Base-by-base conservation (phyloP, 2,797 vertebrate species). In the Rallus crepitans region DNA sequence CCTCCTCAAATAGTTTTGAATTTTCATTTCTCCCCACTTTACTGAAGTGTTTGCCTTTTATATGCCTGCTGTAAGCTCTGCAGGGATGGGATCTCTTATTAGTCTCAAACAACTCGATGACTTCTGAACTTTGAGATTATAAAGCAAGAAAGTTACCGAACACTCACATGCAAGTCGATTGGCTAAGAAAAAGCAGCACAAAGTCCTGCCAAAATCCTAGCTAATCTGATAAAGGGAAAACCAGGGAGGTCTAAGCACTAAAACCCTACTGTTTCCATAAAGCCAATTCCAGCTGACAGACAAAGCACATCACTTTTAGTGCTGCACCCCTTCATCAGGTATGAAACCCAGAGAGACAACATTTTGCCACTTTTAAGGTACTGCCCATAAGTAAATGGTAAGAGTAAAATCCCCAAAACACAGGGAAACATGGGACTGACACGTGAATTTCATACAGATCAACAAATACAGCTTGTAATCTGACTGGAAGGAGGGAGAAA, bases 121-220 rank as follows among this genome's bases (percentile, higher is more conserved):
- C 95, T 96, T 93, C 78, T 95, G 95, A 85, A 95, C 84, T 94
- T 93, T 90, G 81, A 96, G 94, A 94, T 94, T 95, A 96, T 89
- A 87, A 85, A 93, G 79, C 80, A 96, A 84, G 89, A 94, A 96
- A 93, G 80, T 95, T 94, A 94, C 94, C 79, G 84, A 89, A 77
- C 80, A 66, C 72, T 95, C 75, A 93, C 86, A 95, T 63, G 82
- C 82, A 95, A 95, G 81, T 73, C 2, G 72, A 93, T 45, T 95
- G 94, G 95, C 94, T 96, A 95, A 93, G 78, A 89, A 96, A 97
- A 96, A 95, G 86, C 17, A 96, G 96, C 89, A 95, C 76, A 92
- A 97, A 97, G 95, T 96, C 95, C 96, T 97, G 95, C 96, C 97
- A 97, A 97, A 97, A 97, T 77, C 80, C 95, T 10, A 69, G 86